Evolutionary conservation across 2,888 invertebrate species (phyloP), one percentile per base, ranked within the genome.

Genomic region (Reticulitermes lucifugus): DNA sequence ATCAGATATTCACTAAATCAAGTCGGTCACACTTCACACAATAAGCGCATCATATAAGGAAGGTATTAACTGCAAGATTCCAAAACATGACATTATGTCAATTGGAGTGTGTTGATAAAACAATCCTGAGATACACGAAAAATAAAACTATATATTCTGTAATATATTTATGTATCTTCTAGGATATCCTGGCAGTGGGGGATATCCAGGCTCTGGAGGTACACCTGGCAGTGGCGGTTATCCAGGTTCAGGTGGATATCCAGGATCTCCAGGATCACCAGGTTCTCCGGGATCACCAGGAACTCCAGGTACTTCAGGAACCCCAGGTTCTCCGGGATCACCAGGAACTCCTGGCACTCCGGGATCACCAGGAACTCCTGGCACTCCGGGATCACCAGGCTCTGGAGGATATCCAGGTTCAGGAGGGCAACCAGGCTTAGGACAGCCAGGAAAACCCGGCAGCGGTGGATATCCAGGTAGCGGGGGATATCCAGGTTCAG

Each of bases 361-460:
- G 43, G 90, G 86, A 4, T 55, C 89, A 9, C 46, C 46, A 46
- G 46, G 46, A 9, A 9, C 5, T 14, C 51, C 51, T 51, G 88
- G 87, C 9, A 89, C 59, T 82, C 55, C 88, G 90, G 88, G 91
- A 18, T 18, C 14, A 1, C 55, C 55, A 55, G 55, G 55, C 14
- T 14, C 18, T 18, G 55, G 55, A 2, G 55, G 55, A 18, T 18
- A 55, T 14, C 55, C 55, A 18, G 55, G 55, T 14, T 55, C 91
- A 84, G 88, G 55, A 14, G 55, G 55, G 14, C 55, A 55, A 9
- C 70, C 65, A 89, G 55, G 86, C 88, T 60, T 92, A 92, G 89
- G 89, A 51, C 88, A 89, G 22, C 91, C 89, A 9, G 89, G 88
- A 21, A 86, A 4, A 89, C 89, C 65, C 21, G 88, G 89, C 9